Base-by-base conservation (phyloP, 2,888 invertebrate species). In the Eristalinus sepulchralis region DNA sequence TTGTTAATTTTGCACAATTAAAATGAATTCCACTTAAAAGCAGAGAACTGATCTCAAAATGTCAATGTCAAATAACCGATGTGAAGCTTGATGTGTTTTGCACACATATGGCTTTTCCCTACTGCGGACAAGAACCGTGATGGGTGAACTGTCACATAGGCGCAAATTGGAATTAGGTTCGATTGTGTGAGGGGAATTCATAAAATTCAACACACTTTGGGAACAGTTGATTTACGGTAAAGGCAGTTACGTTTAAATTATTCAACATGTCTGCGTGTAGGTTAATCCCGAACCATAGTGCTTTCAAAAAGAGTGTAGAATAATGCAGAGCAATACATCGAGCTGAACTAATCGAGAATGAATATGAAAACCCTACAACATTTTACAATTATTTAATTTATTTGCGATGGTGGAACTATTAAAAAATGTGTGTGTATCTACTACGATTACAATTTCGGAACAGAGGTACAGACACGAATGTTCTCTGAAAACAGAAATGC, bases 1-100 rank as follows among this genome's bases (percentile, higher is more conserved):
- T 84, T 73, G 36, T 72, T 72, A 77, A 63, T 83, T 86, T 75
- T 34, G 66, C 66, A 75, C 71, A 79, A 70, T 75, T 66, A 78
- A 71, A 73, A 78, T 71, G 31, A 83, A 75, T 79, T 75, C 63
- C 70, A 73, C 34, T 78, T 24, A 67, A 24, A 33, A 79, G 83
- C 66, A 79, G 36, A 68, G 36, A 64, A 73, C 59, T 73, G 77
- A 78, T 75, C 83, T 68, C 70, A 79, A 81, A 86, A 86, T 79
- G 86, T 86, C 86, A 86, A 86, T 83, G 83, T 83, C 86, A 86
- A 75, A 83, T 75, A 75, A 79, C 75, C 73, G 36, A 27, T 57
- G 70, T 83, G 83, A 86, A 86, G 78, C 83, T 82, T 63, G 53
- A 1, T 11, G 53, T 4, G 34, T 20, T 81, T 73, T 11, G 20